These are phyloP conservation scores for Eonycteris spelaea DNA, from an alignment of 2,113 vertebrate genomes.

Conservation along the genomic window DNA sequence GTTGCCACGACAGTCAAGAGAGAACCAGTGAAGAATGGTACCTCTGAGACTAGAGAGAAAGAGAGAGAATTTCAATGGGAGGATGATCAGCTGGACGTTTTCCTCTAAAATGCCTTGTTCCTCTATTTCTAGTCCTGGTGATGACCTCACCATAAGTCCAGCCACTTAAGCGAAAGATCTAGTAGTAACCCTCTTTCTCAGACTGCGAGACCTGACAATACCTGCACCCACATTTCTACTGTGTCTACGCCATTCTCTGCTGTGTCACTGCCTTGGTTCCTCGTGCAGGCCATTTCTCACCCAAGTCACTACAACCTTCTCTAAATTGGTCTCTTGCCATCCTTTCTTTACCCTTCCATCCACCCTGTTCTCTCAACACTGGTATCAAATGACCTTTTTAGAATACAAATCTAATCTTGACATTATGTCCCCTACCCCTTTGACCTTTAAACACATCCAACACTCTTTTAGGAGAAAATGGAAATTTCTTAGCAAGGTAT, in stretches of 20 bases:
- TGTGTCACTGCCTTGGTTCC: background rate
- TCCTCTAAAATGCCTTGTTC: background rate
- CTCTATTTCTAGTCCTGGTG: background rate
- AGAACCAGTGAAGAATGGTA: background rate
- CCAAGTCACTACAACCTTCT: background rate
- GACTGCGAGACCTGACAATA: background rate
- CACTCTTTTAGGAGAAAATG: background rate
- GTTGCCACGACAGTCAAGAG: background rate
- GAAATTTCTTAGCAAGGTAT: background rate
- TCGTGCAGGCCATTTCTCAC: background rate
- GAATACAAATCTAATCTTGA: constrained; percentile 1
- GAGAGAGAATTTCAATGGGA: background rate
- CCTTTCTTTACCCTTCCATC: background rate
- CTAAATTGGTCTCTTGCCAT: background rate
- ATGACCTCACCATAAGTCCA: background rate
- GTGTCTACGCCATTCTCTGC: background rate
- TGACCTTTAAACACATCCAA: background rate
- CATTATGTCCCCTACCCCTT: background rate
- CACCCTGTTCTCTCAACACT: background rate
- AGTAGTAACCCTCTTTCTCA: background rate
- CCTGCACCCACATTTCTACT: background rate
- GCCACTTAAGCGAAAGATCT: background rate
- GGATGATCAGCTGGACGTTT: background rate
- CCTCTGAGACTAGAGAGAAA: background rate
- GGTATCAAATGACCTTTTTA: background rate